Evolutionary conservation across 2,888 invertebrate species (phyloP).

Genomic region (Melinopterus prodromus): DNA sequence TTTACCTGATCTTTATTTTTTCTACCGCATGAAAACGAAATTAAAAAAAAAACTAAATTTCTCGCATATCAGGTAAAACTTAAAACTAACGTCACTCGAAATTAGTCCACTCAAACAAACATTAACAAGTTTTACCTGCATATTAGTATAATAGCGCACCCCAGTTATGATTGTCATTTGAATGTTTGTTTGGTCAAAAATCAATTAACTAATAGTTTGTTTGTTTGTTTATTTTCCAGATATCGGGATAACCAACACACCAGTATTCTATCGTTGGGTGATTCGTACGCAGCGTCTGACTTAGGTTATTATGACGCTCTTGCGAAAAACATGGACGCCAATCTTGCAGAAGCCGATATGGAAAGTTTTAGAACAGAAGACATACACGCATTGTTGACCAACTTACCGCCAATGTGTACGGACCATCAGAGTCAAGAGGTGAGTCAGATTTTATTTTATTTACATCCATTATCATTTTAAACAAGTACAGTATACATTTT

Average conservation of each 20-base stretch:
- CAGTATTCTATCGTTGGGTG: slow-evolving; percentile 82
- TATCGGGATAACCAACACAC: slow-evolving; percentile 86
- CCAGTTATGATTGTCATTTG: neutral
- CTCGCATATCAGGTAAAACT: too few relatives aligned
- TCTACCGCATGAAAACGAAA: neutral
- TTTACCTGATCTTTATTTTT: neutral
- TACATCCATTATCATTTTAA: neutral
- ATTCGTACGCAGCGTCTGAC: slow-evolving; percentile 76
- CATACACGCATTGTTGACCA: slow-evolving; percentile 85
- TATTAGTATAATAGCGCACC: too few relatives aligned
- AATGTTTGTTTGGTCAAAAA: neutral
- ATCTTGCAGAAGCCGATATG: slow-evolving; percentile 94
- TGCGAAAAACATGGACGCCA: slow-evolving; percentile 89
- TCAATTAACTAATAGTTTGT: slow-evolving; percentile 5
- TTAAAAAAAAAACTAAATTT: too few relatives aligned
- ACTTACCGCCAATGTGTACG: slow-evolving; percentile 74
- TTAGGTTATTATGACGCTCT: slow-evolving; percentile 82
- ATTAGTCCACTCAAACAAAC: too few relatives aligned
- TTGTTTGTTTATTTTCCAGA: slow-evolving; percentile 57
- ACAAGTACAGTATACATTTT: neutral
- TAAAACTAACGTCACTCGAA: too few relatives aligned
- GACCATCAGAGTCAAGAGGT: slow-evolving; percentile 62
- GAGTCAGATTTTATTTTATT: slow-evolving; percentile 37
- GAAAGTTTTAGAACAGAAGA: slow-evolving; percentile 93
- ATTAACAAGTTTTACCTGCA: too few relatives aligned